Evolutionary conservation across 2,888 invertebrate species (phyloP), one percentile per base, ranked within the genome.

Genomic region (Pheosia tremula): DNA sequence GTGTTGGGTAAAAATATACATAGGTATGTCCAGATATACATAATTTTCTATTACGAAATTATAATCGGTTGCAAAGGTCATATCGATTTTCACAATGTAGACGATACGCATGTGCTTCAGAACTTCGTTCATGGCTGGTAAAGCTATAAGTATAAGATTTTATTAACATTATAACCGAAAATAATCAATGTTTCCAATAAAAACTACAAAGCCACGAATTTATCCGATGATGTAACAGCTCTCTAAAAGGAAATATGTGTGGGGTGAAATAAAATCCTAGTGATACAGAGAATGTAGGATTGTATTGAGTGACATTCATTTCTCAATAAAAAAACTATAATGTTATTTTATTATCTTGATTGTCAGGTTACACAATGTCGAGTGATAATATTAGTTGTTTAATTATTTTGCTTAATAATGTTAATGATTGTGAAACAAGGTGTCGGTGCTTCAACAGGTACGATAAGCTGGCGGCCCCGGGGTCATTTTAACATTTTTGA

Each of bases 381-480:
- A n/a, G 47, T 47, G 5, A n/a, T 47, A 11, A 47, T 5, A 47
- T 47, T 47, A 47, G 47, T 9, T 36, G 65, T 60, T 59, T 43
- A 69, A 65, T 55, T 24, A 36, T 57, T 72, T 66, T 62, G 59
- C 60, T 60, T 66, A 58, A 74, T 60, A 47, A 64, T 56, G 60
- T 47, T 5, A 47, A 47, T 47, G n/a, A n/a, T 52, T 43, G 43
- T 43, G 8, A 43, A 43, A 43, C 43, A 43, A 9, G 43, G 10
- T 9, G 43, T 9, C 1, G 43, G 8, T 41, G 8, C 41, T 24
- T 24, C 24, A 24, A 2, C 24, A 24, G 24, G 24, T 24, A 24
- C 2, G 24, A 24, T 24, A 24, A 24, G 24, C 24, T 24, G 24
- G 24, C 24, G 2, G 24, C 24, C 24, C 24, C 24, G 24, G 24